Evolutionary conservation across 2,113 vertebrate species (phyloP), one percentile per base, ranked within the genome.

Genomic region (Rhinogobius similis): DNA sequence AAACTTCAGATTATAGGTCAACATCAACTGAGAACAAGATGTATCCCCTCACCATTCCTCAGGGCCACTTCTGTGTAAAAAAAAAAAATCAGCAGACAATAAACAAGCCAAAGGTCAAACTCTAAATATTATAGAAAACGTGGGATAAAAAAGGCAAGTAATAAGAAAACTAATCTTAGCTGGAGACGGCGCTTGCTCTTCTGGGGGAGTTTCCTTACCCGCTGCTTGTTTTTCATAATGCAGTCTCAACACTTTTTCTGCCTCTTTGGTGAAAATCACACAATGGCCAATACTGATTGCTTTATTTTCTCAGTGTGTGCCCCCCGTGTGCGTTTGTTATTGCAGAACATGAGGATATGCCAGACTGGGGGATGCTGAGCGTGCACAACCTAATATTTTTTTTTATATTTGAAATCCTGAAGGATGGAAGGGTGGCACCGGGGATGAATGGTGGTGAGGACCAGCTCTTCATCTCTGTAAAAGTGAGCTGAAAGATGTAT

Each of bases 221-320:
- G 68, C 61, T 89, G 89, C 90, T 93, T 93, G 91, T 90, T 94
- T 91, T 93, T 87, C 86, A 82, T 90, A 80, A 84, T 82, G 82
- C 82, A 92, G 88, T 88, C 90, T 93, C 88, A 90, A 93, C 90
- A 92, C 76, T 78, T 77, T 86, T 88, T 89, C 87, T 87, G 89
- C 88, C 71, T 84, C 88, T 87, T 83, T 82, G 86, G 86, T 87
- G 69, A 78, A 92, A 90, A 86, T 91, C 83, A 76, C 78, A 91
- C 87, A 92, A 88, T 85, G 87, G 78, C 80, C 27, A 56, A 90
- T 85, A 88, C 88, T 88, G 86, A 91, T 88, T 88, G 87, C 87
- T 90, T 91, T 92, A 90, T 92, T 92, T 92, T 90, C 82, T 88
- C 87, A 91, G 76, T 39, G 79, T 78, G 83, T 85, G 73, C 88